Evolutionary conservation across 1,140 invertebrate genomes (phyloP).

Genomic region (Anoplolepis gracilipes): DNA sequence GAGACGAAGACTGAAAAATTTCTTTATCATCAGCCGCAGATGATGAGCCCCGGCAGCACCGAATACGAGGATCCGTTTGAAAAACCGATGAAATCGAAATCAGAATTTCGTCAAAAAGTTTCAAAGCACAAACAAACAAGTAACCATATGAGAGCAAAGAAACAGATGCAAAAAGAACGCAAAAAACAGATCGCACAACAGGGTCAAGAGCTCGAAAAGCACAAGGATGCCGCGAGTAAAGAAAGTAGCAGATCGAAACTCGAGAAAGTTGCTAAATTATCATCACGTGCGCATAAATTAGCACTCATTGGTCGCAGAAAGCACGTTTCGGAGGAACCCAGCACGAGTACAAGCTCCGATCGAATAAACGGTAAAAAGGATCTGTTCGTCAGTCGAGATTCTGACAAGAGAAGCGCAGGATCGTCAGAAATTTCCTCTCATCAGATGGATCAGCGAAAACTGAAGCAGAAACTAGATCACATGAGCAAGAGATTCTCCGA

Average conservation of each 20-base stretch:
- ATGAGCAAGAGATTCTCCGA: slow-evolving; percentile 59
- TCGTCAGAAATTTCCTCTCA: slow-evolving; percentile 7
- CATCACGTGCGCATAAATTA: slow-evolving; percentile 42
- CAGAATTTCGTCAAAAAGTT: slow-evolving; percentile 58
- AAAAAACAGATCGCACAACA: slow-evolving; percentile 61
- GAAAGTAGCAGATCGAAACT: slow-evolving; percentile 62
- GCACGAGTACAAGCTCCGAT: slow-evolving; percentile 58
- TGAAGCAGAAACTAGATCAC: neutral
- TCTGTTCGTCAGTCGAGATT: neutral
- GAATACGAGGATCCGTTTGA: slow-evolving; percentile 79
- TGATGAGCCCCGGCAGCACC: slow-evolving; percentile 79
- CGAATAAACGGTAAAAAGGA: slow-evolving; percentile 27
- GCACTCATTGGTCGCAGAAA: slow-evolving; percentile 13
- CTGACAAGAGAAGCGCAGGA: slow-evolving; percentile 49
- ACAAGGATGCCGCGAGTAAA: slow-evolving; percentile 64
- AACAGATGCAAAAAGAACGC: slow-evolving; percentile 65
- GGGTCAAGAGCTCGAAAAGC: slow-evolving; percentile 54
- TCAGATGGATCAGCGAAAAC: neutral
- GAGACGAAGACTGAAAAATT: slow-evolving; percentile 71
- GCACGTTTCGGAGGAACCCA: slow-evolving; percentile 46
- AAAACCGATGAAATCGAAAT: slow-evolving; percentile 61
- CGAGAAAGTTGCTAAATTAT: slow-evolving; percentile 25
- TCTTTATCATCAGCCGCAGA: slow-evolving; percentile 74
- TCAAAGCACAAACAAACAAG: slow-evolving; percentile 71
- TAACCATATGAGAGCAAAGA: slow-evolving; percentile 66